Evolutionary conservation across 2,888 invertebrate genomes (phyloP).

Genomic region (Oscheius sp.): DNA sequence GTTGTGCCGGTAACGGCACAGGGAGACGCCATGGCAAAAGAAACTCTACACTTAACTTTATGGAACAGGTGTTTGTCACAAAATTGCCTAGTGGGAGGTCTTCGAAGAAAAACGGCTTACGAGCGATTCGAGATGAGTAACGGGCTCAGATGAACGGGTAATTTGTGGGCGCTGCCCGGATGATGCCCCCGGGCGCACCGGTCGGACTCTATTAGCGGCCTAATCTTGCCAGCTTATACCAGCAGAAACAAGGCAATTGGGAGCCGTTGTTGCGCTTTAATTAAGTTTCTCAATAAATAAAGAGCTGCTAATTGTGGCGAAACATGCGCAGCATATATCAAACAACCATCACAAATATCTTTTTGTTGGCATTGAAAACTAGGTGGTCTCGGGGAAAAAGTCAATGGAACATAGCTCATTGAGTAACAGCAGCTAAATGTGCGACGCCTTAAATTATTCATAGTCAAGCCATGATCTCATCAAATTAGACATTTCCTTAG

Average conservation of each 20-base stretch:
- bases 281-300: constrained; percentile 40
- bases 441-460: constrained; percentile 26
- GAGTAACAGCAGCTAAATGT: constrained; percentile 21
- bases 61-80: constrained; percentile 2
- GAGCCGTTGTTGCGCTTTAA: constrained; percentile 26
- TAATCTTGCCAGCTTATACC: constrained; percentile 38
- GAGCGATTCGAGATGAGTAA: constrained; percentile 26
- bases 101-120: not conserved
- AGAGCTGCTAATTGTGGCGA: constrained; percentile 32
- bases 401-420: not conserved
- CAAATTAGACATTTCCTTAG: constrained; percentile 5
- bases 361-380: not conserved
- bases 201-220: constrained; percentile 37
- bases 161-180: constrained; percentile 22
- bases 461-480: constrained; percentile 17
- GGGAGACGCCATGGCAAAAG: constrained; percentile 3
- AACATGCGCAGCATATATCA: constrained; percentile 3
- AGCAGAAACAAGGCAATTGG: constrained; percentile 35
- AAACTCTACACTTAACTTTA: not conserved
- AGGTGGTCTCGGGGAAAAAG: not conserved
- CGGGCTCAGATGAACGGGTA: constrained; percentile 19
- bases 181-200: constrained; percentile 31
- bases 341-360: not conserved
- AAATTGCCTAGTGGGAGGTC: not conserved
- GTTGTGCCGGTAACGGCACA: constrained; percentile 10